Percentiles rank a stretch among this genome's conserved stretches.
Evolutionary conservation across 2,797 vertebrate species (phyloP).

Genomic region (Mycteria americana): DNA sequence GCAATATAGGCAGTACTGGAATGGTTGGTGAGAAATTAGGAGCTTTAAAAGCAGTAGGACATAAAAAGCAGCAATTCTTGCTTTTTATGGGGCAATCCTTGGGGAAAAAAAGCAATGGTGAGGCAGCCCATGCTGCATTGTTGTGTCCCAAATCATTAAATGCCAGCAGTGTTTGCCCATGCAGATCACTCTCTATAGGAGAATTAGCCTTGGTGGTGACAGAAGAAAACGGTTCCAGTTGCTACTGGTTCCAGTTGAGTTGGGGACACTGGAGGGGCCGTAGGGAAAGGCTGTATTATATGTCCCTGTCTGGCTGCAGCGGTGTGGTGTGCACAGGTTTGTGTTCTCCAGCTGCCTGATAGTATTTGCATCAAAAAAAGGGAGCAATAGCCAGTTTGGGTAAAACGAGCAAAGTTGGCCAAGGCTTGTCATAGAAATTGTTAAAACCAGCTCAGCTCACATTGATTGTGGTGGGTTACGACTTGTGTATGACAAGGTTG

Average conservation of each 20-base stretch:
- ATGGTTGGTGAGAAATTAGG: not conserved
- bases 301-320: not conserved
- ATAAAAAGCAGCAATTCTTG: not conserved
- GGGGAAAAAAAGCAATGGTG: not conserved
- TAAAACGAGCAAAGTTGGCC: not conserved
- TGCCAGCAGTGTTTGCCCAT: not conserved
- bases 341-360: not conserved
- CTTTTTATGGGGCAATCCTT: not conserved
- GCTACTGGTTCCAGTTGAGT: not conserved
- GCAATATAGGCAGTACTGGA: not conserved
- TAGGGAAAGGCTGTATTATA: not conserved
- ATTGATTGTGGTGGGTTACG: not conserved
- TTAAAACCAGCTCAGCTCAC: not conserved
- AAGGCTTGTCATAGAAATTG: not conserved
- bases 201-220: not conserved
- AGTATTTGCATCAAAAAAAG: not conserved
- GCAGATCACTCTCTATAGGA: rapidly evolving
- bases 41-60: not conserved
- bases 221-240: not conserved
- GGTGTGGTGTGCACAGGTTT: rapidly evolving
- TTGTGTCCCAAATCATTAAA: not conserved
- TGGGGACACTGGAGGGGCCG: not conserved
- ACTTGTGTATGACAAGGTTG: not conserved
- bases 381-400: not conserved
- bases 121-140: not conserved